A percentile compares a stretch with the other conserved stretches of the same genome.
phyloP scores from a whole-genome alignment of 92 coral and sea anemone species.

The Hydrozoanthus gracilis region DNA sequence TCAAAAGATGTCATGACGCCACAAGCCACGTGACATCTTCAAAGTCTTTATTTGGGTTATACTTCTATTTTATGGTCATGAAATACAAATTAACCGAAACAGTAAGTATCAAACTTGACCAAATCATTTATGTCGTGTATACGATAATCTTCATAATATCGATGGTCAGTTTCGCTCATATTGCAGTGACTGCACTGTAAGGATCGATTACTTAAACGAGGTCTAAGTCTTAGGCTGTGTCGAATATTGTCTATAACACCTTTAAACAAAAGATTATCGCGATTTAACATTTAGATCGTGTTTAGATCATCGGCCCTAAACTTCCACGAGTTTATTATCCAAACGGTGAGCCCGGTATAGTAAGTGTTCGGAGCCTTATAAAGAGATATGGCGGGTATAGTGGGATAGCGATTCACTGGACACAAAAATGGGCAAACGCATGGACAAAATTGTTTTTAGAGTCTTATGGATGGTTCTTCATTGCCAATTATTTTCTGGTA shows the following conservation, averaged over 20 bases:
- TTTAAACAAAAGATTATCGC: slow-evolving; percentile 6
- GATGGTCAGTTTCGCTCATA: slow-evolving; percentile 5
- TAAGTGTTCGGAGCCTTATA: neutral
- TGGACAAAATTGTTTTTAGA: slow-evolving; percentile 2
- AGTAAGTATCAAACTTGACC: neutral
- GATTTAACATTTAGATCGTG: slow-evolving; percentile 6
- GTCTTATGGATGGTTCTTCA: slow-evolving; percentile 5
- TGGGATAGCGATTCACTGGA: neutral
- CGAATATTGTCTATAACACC: neutral
- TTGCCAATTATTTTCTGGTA: slow-evolving; percentile 15
- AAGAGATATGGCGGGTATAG: neutral
- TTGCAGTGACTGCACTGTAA: neutral
- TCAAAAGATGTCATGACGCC: slow-evolving; percentile 1
- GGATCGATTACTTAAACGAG: neutral
- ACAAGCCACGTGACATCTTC: neutral
- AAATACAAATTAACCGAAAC: slow-evolving; percentile 6
- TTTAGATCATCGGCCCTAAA: slow-evolving; percentile 8
- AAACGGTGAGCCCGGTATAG: neutral
- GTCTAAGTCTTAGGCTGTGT: neutral
- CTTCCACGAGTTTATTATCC: neutral
- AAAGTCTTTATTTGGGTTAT: neutral
- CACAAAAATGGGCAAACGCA: slow-evolving; percentile 1
- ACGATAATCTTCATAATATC: neutral
- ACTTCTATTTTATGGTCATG: slow-evolving; percentile 6
- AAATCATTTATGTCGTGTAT: neutral